Conservation (phyloP, 2,797 vertebrate species). For the Acrossocheilus fasciatus region DNA sequence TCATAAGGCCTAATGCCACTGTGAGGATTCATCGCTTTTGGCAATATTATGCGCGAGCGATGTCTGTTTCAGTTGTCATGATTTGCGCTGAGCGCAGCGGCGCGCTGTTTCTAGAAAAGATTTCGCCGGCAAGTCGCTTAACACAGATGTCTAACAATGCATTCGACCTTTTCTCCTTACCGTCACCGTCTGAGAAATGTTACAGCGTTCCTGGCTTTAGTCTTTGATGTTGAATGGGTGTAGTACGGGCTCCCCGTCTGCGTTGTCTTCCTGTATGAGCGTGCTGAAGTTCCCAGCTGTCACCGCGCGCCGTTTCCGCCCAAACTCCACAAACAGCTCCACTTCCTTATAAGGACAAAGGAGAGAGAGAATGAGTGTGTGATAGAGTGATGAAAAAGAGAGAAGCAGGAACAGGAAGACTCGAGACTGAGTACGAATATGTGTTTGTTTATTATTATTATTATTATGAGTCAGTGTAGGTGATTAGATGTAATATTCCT, state of each 20-base stretch:
- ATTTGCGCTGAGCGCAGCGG: slow-evolving; percentile 15
- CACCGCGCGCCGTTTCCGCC: slow-evolving; percentile 81
- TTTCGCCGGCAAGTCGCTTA: not conserved
- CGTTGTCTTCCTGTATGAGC: slow-evolving; percentile 77
- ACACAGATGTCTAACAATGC: not conserved
- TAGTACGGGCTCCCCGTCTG: slow-evolving; percentile 55
- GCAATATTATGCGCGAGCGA: not conserved
- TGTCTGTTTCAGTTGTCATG: slow-evolving; percentile 25
- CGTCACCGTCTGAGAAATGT: slow-evolving; percentile 67
- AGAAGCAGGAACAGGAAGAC: slow-evolving; percentile 50
- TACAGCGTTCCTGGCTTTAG: slow-evolving; percentile 62
- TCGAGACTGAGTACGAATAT: not conserved
- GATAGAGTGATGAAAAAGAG: slow-evolving; percentile 18
- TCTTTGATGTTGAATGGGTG: slow-evolving; percentile 51
- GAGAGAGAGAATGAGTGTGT: slow-evolving; percentile 41
- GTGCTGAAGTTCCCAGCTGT: slow-evolving; percentile 74
- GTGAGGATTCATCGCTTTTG: not conserved
- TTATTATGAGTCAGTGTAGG: not conserved
- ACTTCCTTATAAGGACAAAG: slow-evolving; percentile 62
- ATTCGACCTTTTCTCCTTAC: slow-evolving; percentile 62
- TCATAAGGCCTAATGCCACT: not conserved
- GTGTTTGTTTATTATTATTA: not conserved
- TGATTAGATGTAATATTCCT: not conserved
- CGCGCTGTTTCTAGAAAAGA: not conserved
- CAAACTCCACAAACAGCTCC: slow-evolving; percentile 51